Base-by-base conservation (phyloP, 2,797 vertebrate genomes). In the Spondyliosoma cantharus region DNA sequence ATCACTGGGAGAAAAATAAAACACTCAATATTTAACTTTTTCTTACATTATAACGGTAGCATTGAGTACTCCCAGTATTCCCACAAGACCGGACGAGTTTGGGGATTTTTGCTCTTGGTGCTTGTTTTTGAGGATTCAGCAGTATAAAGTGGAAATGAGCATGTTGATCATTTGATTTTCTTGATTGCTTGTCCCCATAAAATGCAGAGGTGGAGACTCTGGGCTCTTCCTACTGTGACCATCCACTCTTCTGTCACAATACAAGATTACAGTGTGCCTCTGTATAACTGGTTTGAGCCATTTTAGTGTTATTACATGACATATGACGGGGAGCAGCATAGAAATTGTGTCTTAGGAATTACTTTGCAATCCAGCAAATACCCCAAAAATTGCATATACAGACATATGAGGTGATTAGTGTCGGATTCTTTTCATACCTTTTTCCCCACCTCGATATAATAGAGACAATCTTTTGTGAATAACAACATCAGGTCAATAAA, bases 391-490 rank as follows among this genome's bases (percentile, higher is more conserved):
- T 49, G 27, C 24, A 42, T 32, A 20, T 19, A 46, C n/a, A 42
- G 24, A 50, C 54, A 69, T 74, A 69, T 64, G 14, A 57, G 19
- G 27, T 59, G 37, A 58, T 57, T 42, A 42, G 46, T 42, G 56
- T 82, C 20, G 29, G 6, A 14, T 59, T 37, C 12, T n/a, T 78
- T 53, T 48, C 42, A 42, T 29, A n/a, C 22, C 50, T 54, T 1
- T 67, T 72, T 62, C 7, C 24, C 37, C 19, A 42, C 22, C 14
- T 29, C 17, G 29, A 4, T 58, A 25, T 14, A 49, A 56, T 68
- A 32, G 17, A 66, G 43, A 9, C 17, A 42, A 12, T 49, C 27
- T 46, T 65, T 45, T 63, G 16, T 43, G 50, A 52, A 42, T 71
- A 32, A 42, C 27, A 64, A 17, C 24, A 3, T 52, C 58, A 60